phyloP scores from a whole-genome alignment of 2,113 vertebrate species.

The Colinus virginianus region DNA sequence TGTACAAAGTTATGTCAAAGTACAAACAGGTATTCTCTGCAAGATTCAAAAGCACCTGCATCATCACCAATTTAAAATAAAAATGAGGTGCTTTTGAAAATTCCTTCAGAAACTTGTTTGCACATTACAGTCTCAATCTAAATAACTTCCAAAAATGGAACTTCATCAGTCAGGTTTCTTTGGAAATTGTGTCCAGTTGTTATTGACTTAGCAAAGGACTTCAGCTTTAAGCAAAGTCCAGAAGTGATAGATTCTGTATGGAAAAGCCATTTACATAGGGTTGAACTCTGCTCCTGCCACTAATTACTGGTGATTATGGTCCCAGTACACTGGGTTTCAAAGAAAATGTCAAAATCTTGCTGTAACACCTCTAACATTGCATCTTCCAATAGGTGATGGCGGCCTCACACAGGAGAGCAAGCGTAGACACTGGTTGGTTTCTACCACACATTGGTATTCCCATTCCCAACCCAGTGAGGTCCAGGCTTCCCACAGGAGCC shows the following conservation, averaged over 20 bases:
- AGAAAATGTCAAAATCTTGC: neutral
- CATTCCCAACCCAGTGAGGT: accelerated
- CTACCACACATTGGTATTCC: neutral
- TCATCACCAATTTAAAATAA: neutral
- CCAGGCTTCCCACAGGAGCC: neutral
- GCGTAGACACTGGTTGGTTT: accelerated
- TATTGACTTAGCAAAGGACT: neutral
- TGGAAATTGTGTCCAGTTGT: neutral
- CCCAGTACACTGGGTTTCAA: accelerated
- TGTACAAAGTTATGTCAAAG: neutral
- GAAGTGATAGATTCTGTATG: neutral
- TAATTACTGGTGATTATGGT: neutral
- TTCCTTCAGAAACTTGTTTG: neutral
- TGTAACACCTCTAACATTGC: neutral
- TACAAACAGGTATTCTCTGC: neutral
- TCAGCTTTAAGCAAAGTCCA: neutral
- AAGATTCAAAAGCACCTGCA: slow-evolving; percentile 16
- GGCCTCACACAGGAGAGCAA: neutral
- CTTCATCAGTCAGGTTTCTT: neutral
- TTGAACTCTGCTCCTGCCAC: neutral
- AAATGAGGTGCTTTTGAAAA: neutral
- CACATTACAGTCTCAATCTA: neutral
- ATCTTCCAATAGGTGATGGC: neutral
- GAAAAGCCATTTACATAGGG: neutral
- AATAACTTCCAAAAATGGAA: neutral